Evolutionary conservation across 2,888 invertebrate genomes (phyloP).

Genomic region (Craniophora ligustri): DNA sequence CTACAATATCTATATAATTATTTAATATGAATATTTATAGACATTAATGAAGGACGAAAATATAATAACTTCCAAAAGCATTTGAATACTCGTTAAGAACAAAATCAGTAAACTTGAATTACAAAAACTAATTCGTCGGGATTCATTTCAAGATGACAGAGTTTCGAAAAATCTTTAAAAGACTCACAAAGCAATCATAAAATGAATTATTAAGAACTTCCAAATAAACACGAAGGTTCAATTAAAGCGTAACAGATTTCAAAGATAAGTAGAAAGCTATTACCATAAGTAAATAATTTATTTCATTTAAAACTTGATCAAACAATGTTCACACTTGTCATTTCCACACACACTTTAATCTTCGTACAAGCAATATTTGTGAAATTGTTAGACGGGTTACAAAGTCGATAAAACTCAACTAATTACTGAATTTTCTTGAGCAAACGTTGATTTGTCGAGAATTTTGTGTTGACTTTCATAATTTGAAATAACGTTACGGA

Average conservation of each 20-base stretch:
- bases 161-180: slow-evolving; percentile 7
- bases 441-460: slow-evolving; percentile 41
- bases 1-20: too few relatives aligned
- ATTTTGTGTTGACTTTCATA: slow-evolving; percentile 23
- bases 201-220: slow-evolving; percentile 22
- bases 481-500: slow-evolving; percentile 18
- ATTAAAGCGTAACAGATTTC: slow-evolving; percentile 24
- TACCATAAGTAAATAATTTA: slow-evolving; percentile 4
- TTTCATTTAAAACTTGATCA: neutral
- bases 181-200: slow-evolving; percentile 18
- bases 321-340: slow-evolving; percentile 4
- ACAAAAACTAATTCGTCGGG: slow-evolving; percentile 2
- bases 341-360: slow-evolving; percentile 31
- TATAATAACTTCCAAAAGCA: neutral
- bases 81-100: neutral
- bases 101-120: neutral
- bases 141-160: slow-evolving; percentile 3
- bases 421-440: slow-evolving; percentile 47
- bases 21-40: too few relatives aligned
- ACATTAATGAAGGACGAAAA: neutral
- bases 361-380: slow-evolving; percentile 40
- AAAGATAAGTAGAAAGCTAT: slow-evolving; percentile 13
- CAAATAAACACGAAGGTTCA: slow-evolving; percentile 19
- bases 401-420: slow-evolving; percentile 51
- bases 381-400: slow-evolving; percentile 35